phyloP scores from a whole-genome alignment of 37 sponge, comb jelly and placozoan genomes.

The Ianthella basta region DNA sequence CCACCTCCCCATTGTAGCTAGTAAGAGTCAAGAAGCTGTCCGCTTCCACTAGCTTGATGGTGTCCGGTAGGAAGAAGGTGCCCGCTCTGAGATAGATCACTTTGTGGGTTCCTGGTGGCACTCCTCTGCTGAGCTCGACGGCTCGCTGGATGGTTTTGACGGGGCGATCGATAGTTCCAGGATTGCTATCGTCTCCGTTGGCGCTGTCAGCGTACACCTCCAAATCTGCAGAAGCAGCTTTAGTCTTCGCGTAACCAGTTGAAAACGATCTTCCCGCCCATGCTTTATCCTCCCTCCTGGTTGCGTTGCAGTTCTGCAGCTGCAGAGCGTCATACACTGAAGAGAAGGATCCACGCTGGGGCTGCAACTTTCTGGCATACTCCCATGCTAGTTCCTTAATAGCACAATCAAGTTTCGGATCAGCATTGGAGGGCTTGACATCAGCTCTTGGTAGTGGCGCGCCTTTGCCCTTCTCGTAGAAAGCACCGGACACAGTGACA shows the following conservation, averaged over 20 bases:
- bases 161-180: slow-evolving; percentile 44
- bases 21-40: slow-evolving; percentile 45
- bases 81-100: slow-evolving; percentile 45
- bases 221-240: not conserved
- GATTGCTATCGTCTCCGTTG: slow-evolving; percentile 36
- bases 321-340: slow-evolving; percentile 63
- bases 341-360: slow-evolving; percentile 34
- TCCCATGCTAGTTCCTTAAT: slow-evolving; percentile 65
- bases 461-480: not conserved
- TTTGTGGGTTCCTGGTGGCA: not conserved
- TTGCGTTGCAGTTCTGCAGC: slow-evolving; percentile 35
- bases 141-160: slow-evolving; percentile 46
- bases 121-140: slow-evolving; percentile 13
- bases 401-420: slow-evolving; percentile 56
- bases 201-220: slow-evolving; percentile 19
- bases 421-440: slow-evolving; percentile 37
- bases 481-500: no score
- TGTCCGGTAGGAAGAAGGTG: slow-evolving; percentile 20
- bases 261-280: no score
- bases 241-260: not conserved
- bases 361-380: slow-evolving; percentile 64
- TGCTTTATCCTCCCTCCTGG: no score
- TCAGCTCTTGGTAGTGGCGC: slow-evolving; percentile 16
- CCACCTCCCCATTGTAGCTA: slow-evolving; percentile 30
- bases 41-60: slow-evolving; percentile 15